Conservation (phyloP, 1,140 invertebrate genomes). For the Apis florea region DNA sequence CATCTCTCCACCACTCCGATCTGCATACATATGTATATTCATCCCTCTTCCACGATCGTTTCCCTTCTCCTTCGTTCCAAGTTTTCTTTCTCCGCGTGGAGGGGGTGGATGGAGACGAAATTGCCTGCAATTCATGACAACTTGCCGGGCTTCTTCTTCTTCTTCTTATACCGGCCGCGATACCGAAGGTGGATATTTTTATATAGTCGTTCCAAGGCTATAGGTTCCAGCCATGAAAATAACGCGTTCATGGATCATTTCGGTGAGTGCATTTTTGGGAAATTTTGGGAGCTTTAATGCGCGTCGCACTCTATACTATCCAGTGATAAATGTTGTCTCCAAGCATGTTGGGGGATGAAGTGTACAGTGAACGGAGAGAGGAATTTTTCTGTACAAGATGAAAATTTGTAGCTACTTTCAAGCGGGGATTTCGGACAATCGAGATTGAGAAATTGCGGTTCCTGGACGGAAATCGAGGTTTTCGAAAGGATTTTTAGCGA, state of each 20-base stretch:
- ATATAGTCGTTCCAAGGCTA: background rate
- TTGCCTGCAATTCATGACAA: conserved; percentile 31
- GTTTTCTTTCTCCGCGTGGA: background rate
- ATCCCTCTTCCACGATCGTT: no score
- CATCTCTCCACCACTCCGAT: background rate
- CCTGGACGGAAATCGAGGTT: background rate
- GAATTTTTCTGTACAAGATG: background rate
- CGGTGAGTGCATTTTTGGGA: conserved; percentile 13
- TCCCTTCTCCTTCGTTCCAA: no score
- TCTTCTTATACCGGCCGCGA: no score
- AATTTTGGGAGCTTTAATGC: conserved; percentile 17
- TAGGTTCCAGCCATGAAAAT: background rate
- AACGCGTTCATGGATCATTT: conserved; percentile 11
- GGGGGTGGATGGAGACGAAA: conserved; percentile 9
- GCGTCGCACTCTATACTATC: background rate
- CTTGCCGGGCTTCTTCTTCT: background rate
- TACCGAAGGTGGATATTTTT: background rate
- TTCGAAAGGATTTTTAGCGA: background rate
- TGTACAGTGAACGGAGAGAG: background rate
- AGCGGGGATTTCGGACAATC: background rate
- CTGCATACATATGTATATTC: background rate
- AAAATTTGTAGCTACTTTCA: background rate
- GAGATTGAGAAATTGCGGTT: background rate
- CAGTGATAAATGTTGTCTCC: conserved; percentile 7
- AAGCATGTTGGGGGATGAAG: background rate